A percentile compares a stretch with the other conserved stretches of the same genome.
phyloP scores from a whole-genome alignment of 2,797 vertebrate genomes.

The Enteromius thamalakanensis region DNA sequence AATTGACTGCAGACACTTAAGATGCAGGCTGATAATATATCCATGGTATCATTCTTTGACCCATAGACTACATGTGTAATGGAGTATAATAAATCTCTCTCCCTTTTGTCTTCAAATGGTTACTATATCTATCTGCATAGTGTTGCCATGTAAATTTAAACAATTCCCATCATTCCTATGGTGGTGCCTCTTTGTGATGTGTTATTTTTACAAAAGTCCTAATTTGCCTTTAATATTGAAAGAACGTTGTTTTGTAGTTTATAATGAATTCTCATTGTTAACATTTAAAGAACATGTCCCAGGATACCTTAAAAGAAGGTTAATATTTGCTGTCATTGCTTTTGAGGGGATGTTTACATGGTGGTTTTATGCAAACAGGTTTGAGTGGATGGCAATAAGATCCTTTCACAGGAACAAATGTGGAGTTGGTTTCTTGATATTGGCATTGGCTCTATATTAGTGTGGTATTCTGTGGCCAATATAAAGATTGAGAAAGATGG shows the following conservation, averaged over 20 bases:
- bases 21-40: neutral
- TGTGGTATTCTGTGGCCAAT: neutral
- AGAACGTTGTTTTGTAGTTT: neutral
- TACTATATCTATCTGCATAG: neutral
- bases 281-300: neutral
- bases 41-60: neutral
- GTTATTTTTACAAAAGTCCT: neutral
- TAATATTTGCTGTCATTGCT: neutral
- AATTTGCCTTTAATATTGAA: constrained; percentile 3
- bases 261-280: neutral
- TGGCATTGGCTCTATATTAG: neutral
- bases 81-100: neutral
- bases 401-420: neutral
- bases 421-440: neutral
- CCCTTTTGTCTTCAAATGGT: constrained; percentile 7
- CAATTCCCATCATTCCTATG: constrained; percentile 9
- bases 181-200: constrained; percentile 17
- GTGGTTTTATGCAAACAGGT: neutral
- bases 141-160: neutral
- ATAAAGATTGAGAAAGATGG: neutral
- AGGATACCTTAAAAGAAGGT: neutral
- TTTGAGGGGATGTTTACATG: neutral
- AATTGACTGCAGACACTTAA: neutral
- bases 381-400: neutral
- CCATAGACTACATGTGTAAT: neutral